Conservation (phyloP, 2,113 vertebrate species). For the Telmatochromis brachygnathus region DNA sequence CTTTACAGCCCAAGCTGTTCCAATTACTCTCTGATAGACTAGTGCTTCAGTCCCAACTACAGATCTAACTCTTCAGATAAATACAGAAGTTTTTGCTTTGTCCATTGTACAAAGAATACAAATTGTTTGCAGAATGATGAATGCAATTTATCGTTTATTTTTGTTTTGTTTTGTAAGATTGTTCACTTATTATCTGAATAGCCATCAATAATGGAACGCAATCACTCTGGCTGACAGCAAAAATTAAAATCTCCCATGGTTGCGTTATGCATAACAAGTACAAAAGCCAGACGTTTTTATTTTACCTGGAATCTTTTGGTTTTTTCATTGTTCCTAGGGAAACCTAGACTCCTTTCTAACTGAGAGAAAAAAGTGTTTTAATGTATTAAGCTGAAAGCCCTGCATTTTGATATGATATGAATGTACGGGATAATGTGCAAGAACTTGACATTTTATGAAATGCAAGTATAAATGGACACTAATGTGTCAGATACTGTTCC, state of each 20-base stretch:
- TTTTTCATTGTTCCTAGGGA: background rate
- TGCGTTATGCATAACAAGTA: constrained; percentile 27
- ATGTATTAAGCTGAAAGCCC: background rate
- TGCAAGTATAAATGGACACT: background rate
- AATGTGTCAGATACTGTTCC: background rate
- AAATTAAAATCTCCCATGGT: constrained; percentile 14
- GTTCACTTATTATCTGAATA: constrained; percentile 48
- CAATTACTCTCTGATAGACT: constrained; percentile 44
- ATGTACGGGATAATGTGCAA: background rate
- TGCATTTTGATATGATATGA: background rate
- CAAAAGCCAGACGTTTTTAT: background rate
- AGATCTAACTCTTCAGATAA: background rate
- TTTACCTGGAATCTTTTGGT: background rate
- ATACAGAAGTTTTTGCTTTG: background rate
- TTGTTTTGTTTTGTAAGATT: background rate
- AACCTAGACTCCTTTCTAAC: background rate
- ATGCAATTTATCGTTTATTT: background rate
- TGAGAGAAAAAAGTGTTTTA: background rate
- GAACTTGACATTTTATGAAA: background rate
- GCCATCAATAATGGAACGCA: background rate
- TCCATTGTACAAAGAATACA: background rate
- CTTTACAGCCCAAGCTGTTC: constrained; percentile 39
- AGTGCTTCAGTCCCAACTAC: background rate
- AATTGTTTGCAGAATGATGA: background rate
- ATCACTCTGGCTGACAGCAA: constrained; percentile 29